Base-by-base conservation (phyloP, 1,140 invertebrate species). In the Drosophila ohnishii region DNA sequence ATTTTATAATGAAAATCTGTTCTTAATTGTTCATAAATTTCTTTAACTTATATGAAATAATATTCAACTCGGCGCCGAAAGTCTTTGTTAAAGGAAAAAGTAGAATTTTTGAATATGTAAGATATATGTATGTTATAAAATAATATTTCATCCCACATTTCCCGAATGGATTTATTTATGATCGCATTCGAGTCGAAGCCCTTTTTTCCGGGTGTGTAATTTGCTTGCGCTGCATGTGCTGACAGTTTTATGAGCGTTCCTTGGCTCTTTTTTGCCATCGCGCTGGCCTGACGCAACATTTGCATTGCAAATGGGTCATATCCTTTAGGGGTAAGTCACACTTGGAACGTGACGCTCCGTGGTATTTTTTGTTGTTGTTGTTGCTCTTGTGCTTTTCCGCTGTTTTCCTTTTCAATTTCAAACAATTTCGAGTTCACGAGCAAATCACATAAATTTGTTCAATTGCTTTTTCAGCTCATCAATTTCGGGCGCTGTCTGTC, bases 221-320 rank as follows among this genome's bases (percentile, higher is more conserved):
- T 65, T 67, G 64, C 63, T 50, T 11, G 11, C 50, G n/a, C 50
- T 55, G 50, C 59, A 61, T 70, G 61, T 63, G 74, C 60, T 62
- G 82, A 85, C 74, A 81, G 39, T 53, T 86, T 86, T 81, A 81
- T 82, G 69, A 48, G 73, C 56, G 58, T 30, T 72, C 39, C 40
- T 53, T 32, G 35, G 22, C 30, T 30, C 35, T 47, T 22, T 57
- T 51, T 13, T 35, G 10, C 77, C 58, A 40, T 40, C 28, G 28
- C 61, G 50, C 58, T 75, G 53, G 63, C 74, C 75, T 66, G 58
- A 39, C 63, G 57, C 58, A 61, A 53, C 70, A 86, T 86, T 86
- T 86, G 83, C 83, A 86, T 73, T 86, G 83, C 83, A 86, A 86
- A 86, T 87, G 71, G 63, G 48, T 70, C 75, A 76, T 78, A 81